Evolutionary conservation across 1,140 invertebrate species (phyloP).

Genomic region (Steinernema feltiae): DNA sequence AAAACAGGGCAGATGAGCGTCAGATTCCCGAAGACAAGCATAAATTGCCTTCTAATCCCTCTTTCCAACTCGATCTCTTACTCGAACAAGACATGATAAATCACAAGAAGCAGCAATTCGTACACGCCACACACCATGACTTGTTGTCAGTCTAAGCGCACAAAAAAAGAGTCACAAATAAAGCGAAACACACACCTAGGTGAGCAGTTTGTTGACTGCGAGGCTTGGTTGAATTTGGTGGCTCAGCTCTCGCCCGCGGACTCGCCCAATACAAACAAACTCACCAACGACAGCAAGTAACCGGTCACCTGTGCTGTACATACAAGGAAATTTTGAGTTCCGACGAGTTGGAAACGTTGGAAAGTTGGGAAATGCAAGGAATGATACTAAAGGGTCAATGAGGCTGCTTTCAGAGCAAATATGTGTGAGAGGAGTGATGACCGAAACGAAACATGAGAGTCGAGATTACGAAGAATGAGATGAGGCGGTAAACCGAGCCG

Average conservation of each 20-base stretch:
- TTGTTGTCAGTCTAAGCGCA: not conserved
- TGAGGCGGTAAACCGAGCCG: not conserved
- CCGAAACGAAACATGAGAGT: not conserved
- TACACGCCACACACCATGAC: not conserved
- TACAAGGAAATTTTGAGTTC: too few relatives aligned
- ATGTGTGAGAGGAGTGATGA: not conserved
- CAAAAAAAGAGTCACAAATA: conserved; percentile 4
- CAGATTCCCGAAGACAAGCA: not conserved
- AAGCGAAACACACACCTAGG: not conserved
- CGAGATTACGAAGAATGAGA: not conserved
- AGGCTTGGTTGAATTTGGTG: too few relatives aligned
- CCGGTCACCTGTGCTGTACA: not conserved
- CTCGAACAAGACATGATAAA: not conserved
- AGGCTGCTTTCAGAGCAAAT: not conserved
- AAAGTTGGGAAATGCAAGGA: not conserved
- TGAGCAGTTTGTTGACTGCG: too few relatives aligned
- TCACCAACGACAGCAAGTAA: not conserved
- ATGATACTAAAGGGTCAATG: not conserved
- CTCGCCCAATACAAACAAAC: not conserved
- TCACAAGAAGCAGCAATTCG: not conserved
- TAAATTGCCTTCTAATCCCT: not conserved
- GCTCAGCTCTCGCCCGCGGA: not conserved
- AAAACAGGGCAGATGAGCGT: not conserved
- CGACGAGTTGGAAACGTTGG: too few relatives aligned
- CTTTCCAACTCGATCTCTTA: not conserved